Evolutionary conservation across 2,113 vertebrate genomes (phyloP).

Genomic region (Otis tarda): DNA sequence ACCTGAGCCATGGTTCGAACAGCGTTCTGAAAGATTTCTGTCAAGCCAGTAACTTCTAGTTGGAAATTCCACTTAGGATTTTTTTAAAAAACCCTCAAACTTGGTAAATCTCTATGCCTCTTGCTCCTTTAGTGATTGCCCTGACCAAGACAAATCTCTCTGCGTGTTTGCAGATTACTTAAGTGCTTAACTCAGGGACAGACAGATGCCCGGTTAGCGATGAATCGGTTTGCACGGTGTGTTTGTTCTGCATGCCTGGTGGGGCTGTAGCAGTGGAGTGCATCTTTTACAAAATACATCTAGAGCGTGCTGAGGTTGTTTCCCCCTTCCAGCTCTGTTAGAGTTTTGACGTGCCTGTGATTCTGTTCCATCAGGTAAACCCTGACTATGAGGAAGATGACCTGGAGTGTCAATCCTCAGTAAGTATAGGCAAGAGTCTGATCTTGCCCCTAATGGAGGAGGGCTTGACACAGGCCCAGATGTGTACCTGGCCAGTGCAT

Average conservation of each 20-base stretch:
- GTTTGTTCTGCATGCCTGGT: not conserved
- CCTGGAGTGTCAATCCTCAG: constrained; percentile 89
- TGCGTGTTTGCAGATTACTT: not conserved
- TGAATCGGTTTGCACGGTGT: not conserved
- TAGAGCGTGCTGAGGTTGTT: constrained; percentile 58
- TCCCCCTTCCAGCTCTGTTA: constrained; percentile 57
- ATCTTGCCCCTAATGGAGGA: constrained; percentile 53
- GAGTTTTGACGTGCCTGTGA: constrained; percentile 76
- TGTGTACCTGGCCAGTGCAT: not conserved
- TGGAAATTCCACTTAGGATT: not conserved
- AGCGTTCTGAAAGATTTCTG: not conserved
- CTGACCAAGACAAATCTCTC: not conserved
- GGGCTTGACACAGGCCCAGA: constrained; percentile 34
- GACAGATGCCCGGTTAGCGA: not conserved
- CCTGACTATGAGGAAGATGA: constrained; percentile 94
- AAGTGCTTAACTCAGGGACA: rapidly evolving
- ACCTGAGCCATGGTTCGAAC: not conserved
- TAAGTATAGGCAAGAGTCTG: constrained; percentile 81
- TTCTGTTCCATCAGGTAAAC: constrained; percentile 89
- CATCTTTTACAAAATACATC: rapidly evolving
- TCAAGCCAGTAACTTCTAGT: not conserved
- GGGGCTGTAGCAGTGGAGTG: not conserved
- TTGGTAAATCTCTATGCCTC: not conserved
- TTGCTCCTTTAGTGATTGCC: not conserved
- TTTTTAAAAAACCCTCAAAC: not conserved